Base-by-base conservation (phyloP, 2,797 vertebrate genomes). In the Amniataba percoides region DNA sequence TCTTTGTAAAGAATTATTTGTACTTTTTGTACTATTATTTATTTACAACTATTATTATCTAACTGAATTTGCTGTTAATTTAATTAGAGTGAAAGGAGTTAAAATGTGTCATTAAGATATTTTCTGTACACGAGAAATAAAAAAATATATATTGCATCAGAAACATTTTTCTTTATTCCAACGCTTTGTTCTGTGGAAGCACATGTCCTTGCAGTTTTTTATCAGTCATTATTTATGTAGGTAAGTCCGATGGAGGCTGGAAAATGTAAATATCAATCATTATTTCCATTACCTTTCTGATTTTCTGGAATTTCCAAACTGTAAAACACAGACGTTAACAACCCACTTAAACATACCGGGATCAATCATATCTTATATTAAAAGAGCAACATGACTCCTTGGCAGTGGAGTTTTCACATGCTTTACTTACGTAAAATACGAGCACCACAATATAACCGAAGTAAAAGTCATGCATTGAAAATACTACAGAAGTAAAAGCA, bases 1-100 rank as follows among this genome's bases (percentile, higher is more conserved):
- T 49, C 63, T 59, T 71, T 34, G 9, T 42, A 39, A 48, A 66
- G 2, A 40, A 13, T 45, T 23, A 31, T 23, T 43, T 61, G 11
- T 27, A 75, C 19, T 66, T 42, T 25, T 16, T 48, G 18, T 49
- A 66, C 2, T 70, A 48, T 57, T 81, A 68, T 78, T 79, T 79
- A 82, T 82, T 58, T 52, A 48, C 25, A 58, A 10, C 11, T 65
- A 39, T 46, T 43, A 36, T 51, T 52, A 15, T 59, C 51, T 9
- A 46, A 65, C 13, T 52, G 6, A 45, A 49, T 48, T 46, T 74
- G 25, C 14, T 56, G 49, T 18, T 45, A 7, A 46, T 57, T 66
- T 27, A 16, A 51, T 65, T 51, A 45, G 3, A 34, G 23, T 52
- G 23, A 15, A 39, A 43, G n/a, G 13, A 71, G 13, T 2, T 36